phyloP scores from a whole-genome alignment of 2,113 vertebrate species.

The Stercorarius parasiticus region DNA sequence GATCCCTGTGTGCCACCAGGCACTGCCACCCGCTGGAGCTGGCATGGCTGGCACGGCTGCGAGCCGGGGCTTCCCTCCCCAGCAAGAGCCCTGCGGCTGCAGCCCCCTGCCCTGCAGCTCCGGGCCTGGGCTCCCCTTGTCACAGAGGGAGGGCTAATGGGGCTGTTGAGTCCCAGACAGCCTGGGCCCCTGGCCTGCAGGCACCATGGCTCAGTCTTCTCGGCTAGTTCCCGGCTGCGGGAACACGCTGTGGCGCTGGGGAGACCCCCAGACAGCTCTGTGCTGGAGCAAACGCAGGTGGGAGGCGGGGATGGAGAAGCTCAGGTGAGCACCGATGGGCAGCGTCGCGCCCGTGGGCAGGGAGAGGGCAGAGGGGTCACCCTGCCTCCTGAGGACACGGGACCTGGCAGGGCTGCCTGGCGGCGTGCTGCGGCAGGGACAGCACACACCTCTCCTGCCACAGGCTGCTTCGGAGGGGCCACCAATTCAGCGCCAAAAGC shows the following conservation, averaged over 20 bases:
- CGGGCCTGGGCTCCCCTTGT: rapidly evolving
- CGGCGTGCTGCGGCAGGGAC: rapidly evolving
- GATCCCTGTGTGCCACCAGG: not conserved
- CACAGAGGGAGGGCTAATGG: not conserved
- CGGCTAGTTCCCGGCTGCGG: not conserved
- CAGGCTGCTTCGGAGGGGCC: not conserved
- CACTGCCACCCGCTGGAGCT: not conserved
- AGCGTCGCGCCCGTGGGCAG: not conserved
- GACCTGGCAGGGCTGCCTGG: not conserved
- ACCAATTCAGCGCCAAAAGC: not conserved
- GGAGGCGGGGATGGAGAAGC: not conserved
- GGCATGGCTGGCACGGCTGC: not conserved
- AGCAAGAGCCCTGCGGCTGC: not conserved
- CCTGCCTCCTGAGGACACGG: not conserved
- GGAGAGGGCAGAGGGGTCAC: not conserved
- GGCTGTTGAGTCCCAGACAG: too few relatives aligned
- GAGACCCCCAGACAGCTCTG: not conserved
- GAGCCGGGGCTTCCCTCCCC: not conserved
- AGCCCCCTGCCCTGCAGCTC: not conserved
- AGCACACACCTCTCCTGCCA: not conserved
- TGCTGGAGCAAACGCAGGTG: not conserved
- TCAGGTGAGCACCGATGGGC: not conserved
- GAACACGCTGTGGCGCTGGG: rapidly evolving
- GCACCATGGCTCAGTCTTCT: not conserved
- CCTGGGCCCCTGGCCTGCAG: not conserved